Evolutionary conservation across 2,888 invertebrate genomes (phyloP), one percentile per base, ranked within the genome.

Genomic region (Eupithecia centaureata): DNA sequence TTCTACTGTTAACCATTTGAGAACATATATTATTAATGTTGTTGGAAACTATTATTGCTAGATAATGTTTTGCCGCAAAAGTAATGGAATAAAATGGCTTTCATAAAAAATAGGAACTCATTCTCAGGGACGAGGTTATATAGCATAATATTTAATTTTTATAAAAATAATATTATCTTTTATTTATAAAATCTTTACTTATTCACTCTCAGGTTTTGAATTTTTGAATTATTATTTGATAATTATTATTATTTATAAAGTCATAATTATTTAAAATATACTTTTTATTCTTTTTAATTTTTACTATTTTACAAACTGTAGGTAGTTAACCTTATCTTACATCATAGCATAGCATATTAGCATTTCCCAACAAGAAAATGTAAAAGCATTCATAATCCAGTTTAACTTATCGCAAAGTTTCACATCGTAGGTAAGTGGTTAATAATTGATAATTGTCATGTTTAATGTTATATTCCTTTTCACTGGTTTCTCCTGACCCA

Each of bases 391-490:
- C 63, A 65, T 70, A 76, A 78, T 80, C 77, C 75, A 70, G 81
- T 79, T 76, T 67, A 63, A 66, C 73, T 77, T 76, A 79, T 79
- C 77, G 78, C 82, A 75, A 80, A 82, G 85, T 89, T 88, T 86
- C 85, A 84, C 87, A 80, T 80, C 80, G 72, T 77, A 61, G 76
- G 42, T 71, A 72, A 69, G 71, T 74, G 63, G 68, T 73, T 87
- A 85, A 86, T 88, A 86, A 89, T 88, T 85, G 84, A 87, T 89
- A 89, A 89, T 88, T 87, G 86, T 87, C 79, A 81, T 82, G 84
- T 85, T 83, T 79, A 80, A 76, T 77, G 83, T 86, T 83, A 77
- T 80, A 81, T 85, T 85, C 84, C 84, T 81, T 84, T 76, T 47
- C 75, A 73, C 75, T 82, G 76, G 85, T 90, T 89, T 89, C 87